Evolutionary conservation across 2,888 invertebrate species (phyloP).

Genomic region (Coelopa pilipes): DNA sequence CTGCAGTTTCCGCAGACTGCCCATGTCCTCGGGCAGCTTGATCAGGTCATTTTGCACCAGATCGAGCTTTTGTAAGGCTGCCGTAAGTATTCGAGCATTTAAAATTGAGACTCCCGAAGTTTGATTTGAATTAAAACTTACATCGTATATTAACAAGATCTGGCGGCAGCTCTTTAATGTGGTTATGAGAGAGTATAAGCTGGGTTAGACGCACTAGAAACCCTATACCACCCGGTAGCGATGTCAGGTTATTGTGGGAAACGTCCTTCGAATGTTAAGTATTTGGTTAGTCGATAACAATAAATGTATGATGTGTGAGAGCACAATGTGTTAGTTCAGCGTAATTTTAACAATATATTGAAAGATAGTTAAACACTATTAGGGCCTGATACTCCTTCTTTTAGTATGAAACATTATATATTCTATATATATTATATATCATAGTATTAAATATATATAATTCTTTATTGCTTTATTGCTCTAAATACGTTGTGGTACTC

Average conservation of each 20-base stretch:
- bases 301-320: neutral
- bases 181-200: slow-evolving; percentile 80
- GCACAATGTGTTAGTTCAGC: neutral
- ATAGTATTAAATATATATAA: no score
- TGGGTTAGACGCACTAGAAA: slow-evolving; percentile 82
- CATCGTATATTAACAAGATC: slow-evolving; percentile 86
- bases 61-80: slow-evolving; percentile 76
- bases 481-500: slow-evolving; percentile 48
- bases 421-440: no score
- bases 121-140: slow-evolving; percentile 65
- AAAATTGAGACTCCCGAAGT: neutral
- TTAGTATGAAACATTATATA: no score
- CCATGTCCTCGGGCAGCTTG: slow-evolving; percentile 73
- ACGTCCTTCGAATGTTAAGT: slow-evolving; percentile 72
- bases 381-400: no score
- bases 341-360: no score
- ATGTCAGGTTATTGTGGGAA: slow-evolving; percentile 79
- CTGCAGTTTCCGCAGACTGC: slow-evolving; percentile 80
- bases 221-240: slow-evolving; percentile 83
- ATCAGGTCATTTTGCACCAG: slow-evolving; percentile 78
- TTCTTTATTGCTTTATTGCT: no score
- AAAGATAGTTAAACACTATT: no score
- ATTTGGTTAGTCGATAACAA: no score
- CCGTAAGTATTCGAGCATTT: slow-evolving; percentile 5
- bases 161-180: slow-evolving; percentile 78